Evolutionary conservation across 2,113 vertebrate species (phyloP).

Genomic region (Illadopsis cleaveri): DNA sequence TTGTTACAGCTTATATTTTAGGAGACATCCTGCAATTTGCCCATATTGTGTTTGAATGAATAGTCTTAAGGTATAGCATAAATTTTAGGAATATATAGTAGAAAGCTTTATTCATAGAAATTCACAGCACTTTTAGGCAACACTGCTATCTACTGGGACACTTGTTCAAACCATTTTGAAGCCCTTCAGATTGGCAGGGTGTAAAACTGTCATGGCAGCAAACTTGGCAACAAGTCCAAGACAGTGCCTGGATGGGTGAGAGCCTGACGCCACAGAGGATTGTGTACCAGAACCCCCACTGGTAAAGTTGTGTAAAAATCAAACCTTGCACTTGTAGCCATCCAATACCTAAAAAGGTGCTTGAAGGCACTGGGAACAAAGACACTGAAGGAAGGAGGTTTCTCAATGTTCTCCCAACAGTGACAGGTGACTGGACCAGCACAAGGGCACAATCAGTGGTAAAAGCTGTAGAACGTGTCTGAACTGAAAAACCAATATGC

Average conservation of each 20-base stretch:
- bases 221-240: not conserved
- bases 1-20: not conserved
- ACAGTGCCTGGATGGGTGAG: not conserved
- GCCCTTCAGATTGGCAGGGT: not conserved
- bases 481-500: not conserved
- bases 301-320: not conserved
- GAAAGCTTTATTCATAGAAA: not conserved
- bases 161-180: not conserved
- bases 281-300: too few species aligned
- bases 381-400: not conserved
- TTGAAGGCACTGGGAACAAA: not conserved
- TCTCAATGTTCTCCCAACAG: not conserved
- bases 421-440: not conserved
- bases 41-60: conserved; percentile 3
- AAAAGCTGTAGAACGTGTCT: not conserved
- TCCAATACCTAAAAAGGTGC: not conserved
- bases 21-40: conserved; percentile 16
- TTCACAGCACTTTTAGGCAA: not conserved
- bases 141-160: not conserved
- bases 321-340: not conserved
- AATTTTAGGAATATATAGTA: not conserved
- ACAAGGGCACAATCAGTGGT: not conserved
- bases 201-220: not conserved
- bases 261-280: not conserved
- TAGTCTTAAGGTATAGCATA: not conserved